A percentile compares a stretch with the other conserved stretches of the same genome.
Evolutionary conservation across 2,113 vertebrate species (phyloP).

Genomic region (Epinephelus moara): DNA sequence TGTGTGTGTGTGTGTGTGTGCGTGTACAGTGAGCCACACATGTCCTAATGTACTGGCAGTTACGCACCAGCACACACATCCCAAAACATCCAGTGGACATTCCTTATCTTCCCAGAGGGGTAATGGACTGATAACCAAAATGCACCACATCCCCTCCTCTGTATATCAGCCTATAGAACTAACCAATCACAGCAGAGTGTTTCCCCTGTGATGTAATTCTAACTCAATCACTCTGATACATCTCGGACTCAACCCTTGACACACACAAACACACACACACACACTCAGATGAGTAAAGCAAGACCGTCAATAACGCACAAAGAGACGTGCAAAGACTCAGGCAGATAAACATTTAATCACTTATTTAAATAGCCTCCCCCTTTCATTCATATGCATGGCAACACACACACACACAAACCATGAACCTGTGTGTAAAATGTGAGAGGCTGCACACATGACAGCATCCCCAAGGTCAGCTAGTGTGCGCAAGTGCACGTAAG

Average conservation of each 20-base stretch:
- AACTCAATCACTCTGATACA: slow-evolving; percentile 52
- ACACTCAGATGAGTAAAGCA: not conserved
- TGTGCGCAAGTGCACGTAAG: not conserved
- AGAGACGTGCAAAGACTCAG: not conserved
- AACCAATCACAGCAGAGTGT: slow-evolving; percentile 58
- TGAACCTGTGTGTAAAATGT: not conserved
- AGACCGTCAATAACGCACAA: not conserved
- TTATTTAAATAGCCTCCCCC: slow-evolving; percentile 14
- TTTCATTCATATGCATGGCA: slow-evolving; percentile 4
- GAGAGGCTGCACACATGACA: slow-evolving; percentile 22
- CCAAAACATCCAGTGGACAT: slow-evolving; percentile 40
- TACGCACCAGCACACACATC: not conserved
- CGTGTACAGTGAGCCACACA: not conserved
- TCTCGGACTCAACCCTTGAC: slow-evolving; percentile 35
- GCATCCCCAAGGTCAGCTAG: slow-evolving; percentile 56
- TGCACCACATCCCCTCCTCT: not conserved
- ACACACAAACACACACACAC: slow-evolving; percentile 8
- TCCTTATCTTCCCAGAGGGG: slow-evolving; percentile 46
- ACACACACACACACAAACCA: slow-evolving; percentile 6
- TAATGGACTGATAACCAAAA: slow-evolving; percentile 66
- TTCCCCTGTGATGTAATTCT: slow-evolving; percentile 47
- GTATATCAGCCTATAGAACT: not conserved
- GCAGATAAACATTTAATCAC: slow-evolving; percentile 6
- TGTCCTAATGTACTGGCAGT: slow-evolving; percentile 2
- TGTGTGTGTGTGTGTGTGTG: not conserved